phyloP scores from a whole-genome alignment of 2,888 invertebrate genomes.

The Ectemnius continuus region DNA sequence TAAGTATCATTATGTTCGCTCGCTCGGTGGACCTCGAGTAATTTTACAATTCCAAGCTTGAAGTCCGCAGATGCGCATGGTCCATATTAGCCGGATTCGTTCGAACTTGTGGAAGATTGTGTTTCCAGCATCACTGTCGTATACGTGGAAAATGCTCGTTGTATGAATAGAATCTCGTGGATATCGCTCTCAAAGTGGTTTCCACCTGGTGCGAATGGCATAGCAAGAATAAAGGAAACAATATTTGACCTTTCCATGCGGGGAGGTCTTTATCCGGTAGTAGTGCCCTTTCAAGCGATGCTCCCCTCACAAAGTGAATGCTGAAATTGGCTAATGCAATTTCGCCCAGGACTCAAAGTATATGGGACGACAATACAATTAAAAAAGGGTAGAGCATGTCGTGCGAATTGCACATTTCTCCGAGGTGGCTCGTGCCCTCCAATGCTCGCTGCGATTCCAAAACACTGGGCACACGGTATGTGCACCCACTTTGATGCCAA shows the following conservation, averaged over 20 bases:
- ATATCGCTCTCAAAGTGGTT: neutral
- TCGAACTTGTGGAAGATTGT: too few relatives aligned
- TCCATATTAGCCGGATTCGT: too few relatives aligned
- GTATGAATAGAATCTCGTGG: neutral
- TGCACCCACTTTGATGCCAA: conserved; percentile 25
- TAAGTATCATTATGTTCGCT: neutral
- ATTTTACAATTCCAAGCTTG: too few relatives aligned
- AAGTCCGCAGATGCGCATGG: too few relatives aligned
- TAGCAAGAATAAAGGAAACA: neutral
- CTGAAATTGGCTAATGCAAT: conserved; percentile 44
- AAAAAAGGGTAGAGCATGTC: conserved; percentile 42
- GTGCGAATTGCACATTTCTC: conserved; percentile 32
- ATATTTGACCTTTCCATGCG: conserved; percentile 1
- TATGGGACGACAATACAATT: conserved; percentile 33
- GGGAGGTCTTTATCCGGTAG: neutral
- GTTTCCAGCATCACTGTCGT: too few relatives aligned
- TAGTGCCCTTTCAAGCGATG: conserved; percentile 5
- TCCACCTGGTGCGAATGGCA: neutral
- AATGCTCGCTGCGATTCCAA: neutral
- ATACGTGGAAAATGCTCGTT: neutral
- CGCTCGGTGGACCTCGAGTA: too few relatives aligned
- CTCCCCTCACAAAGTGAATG: conserved; percentile 33
- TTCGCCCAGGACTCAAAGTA: conserved; percentile 37
- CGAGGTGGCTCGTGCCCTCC: conserved; percentile 23
- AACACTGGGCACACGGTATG: neutral